Evolutionary conservation across 1,140 invertebrate species (phyloP).

Genomic region (Nixonia krombeini): DNA sequence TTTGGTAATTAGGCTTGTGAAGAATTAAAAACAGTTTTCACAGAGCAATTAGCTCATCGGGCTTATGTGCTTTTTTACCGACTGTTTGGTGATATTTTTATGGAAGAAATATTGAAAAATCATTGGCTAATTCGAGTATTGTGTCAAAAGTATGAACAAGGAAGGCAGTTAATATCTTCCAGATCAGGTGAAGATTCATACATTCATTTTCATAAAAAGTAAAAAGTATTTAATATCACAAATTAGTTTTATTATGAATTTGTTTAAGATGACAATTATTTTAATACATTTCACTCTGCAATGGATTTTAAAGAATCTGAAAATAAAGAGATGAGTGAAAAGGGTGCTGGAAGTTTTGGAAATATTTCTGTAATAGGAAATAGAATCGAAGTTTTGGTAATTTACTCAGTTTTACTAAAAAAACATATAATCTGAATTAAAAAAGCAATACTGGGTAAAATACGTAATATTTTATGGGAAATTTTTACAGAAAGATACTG

Average conservation of each 20-base stretch:
- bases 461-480: no score
- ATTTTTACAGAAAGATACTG: constrained; percentile 41
- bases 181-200: constrained; percentile 42
- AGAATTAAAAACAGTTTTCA: constrained; percentile 87
- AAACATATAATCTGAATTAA: constrained; percentile 6
- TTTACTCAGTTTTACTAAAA: neutral
- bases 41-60: constrained; percentile 85
- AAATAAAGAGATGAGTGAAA: constrained; percentile 43
- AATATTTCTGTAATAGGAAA: constrained; percentile 87
- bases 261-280: constrained; percentile 27
- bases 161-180: constrained; percentile 41
- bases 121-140: constrained; percentile 82
- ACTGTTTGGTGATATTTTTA: constrained; percentile 80
- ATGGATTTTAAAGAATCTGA: constrained; percentile 29
- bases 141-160: constrained; percentile 80
- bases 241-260: neutral
- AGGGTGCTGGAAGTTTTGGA: constrained; percentile 80
- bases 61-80: constrained; percentile 86
- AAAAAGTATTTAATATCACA: no score
- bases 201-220: no score
- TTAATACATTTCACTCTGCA: constrained; percentile 22
- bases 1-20: constrained; percentile 75
- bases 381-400: constrained; percentile 82
- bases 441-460: no score
- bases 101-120: constrained; percentile 83